Evolutionary conservation across 37 sponge, comb jelly and placozoan species (phyloP).

Genomic region (Hexactinellida sp.): DNA sequence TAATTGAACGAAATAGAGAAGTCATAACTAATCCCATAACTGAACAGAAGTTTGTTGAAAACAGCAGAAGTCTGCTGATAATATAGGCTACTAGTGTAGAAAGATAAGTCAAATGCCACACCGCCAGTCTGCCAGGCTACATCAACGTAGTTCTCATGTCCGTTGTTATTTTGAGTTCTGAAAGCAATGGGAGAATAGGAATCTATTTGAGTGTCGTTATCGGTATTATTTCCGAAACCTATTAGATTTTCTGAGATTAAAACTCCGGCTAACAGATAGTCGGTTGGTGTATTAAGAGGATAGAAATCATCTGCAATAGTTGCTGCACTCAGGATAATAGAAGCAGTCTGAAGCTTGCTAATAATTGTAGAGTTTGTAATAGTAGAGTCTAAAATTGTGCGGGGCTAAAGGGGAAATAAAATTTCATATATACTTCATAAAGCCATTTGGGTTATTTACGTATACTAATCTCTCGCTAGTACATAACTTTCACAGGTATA

Average conservation of each 20-base stretch:
- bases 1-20: not conserved
- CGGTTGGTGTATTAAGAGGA: not conserved
- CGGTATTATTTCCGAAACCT: not conserved
- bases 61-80: not conserved
- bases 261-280: not conserved
- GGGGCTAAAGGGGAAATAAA: not conserved
- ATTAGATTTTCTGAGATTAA: not conserved
- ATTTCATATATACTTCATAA: too few species aligned
- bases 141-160: not conserved
- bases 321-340: not conserved
- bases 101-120: not conserved
- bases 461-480: too few species aligned
- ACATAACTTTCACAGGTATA: too few species aligned
- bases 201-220: not conserved
- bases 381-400: not conserved
- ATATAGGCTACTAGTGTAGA: not conserved
- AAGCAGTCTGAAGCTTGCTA: not conserved
- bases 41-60: constrained; percentile 5
- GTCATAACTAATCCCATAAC: not conserved
- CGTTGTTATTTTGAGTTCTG: not conserved
- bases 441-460: too few species aligned
- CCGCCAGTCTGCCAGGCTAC: not conserved
- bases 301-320: not conserved
- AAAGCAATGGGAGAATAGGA: not conserved
- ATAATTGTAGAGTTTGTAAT: not conserved